Evolutionary conservation across 2,113 vertebrate genomes (phyloP).

Genomic region (Neodontobutis hainanensis): DNA sequence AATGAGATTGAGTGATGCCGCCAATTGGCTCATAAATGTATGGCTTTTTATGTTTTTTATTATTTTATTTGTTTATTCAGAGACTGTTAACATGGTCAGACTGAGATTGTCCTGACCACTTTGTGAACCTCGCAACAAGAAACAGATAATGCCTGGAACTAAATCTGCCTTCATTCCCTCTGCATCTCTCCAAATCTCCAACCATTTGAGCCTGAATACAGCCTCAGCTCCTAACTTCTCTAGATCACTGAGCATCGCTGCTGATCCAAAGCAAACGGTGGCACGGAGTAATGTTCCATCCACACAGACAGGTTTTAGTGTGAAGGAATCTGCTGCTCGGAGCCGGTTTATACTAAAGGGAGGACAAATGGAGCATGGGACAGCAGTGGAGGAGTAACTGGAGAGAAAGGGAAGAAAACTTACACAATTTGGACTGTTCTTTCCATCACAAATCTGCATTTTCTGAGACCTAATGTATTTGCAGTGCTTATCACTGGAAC

Average conservation of each 20-base stretch:
- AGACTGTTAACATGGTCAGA: constrained; percentile 14
- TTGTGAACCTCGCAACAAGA: constrained; percentile 43
- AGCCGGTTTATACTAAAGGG: constrained; percentile 56
- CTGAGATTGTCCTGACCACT: constrained; percentile 30
- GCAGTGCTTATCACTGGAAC: neutral
- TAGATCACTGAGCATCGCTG: constrained; percentile 36
- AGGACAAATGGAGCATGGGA: constrained; percentile 63
- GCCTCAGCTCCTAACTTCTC: constrained; percentile 33
- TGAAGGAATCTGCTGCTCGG: constrained; percentile 73
- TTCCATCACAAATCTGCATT: constrained; percentile 12
- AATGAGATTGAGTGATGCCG: too few relatives aligned
- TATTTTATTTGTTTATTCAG: neutral
- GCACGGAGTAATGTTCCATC: constrained; percentile 70
- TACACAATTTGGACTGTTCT: constrained; percentile 17
- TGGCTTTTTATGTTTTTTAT: too few relatives aligned
- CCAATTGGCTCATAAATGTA: too few relatives aligned
- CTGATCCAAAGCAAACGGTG: constrained; percentile 73
- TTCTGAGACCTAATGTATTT: neutral
- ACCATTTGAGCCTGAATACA: constrained; percentile 21
- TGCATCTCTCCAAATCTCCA: constrained; percentile 26
- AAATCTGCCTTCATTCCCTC: constrained; percentile 18
- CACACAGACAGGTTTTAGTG: constrained; percentile 74
- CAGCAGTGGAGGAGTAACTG: constrained; percentile 23
- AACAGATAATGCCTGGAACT: constrained; percentile 31
- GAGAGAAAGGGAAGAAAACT: constrained; percentile 24